A percentile compares a stretch with the other conserved stretches of the same genome.
Conservation (phyloP, 2,797 vertebrate genomes). For the Vipera ursinii region DNA sequence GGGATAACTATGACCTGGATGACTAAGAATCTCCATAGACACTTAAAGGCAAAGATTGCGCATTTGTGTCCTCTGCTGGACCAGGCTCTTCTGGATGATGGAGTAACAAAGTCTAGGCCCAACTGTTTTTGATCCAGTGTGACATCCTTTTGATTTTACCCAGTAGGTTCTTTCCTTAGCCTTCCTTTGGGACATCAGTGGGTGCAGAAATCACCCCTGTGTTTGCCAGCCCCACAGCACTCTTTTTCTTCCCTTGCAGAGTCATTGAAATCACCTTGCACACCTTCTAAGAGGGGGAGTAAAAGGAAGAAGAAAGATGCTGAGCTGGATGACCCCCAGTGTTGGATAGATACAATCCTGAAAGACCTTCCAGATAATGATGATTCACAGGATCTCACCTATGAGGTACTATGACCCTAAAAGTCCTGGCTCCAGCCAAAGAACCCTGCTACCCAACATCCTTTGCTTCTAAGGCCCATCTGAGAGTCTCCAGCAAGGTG, state of each 20-base stretch:
- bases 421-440: background rate
- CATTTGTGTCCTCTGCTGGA: background rate
- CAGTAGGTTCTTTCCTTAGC: background rate
- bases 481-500: background rate
- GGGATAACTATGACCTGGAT: no score
- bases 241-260: conserved; percentile 64
- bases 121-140: background rate
- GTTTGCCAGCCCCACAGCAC: background rate
- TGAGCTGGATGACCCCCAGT: conserved; percentile 68
- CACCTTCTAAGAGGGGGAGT: conserved; percentile 75
- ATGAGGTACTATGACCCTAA: conserved; percentile 68
- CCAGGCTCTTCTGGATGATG: background rate
- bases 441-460: background rate
- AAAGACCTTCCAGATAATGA: conserved; percentile 73
- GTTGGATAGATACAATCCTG: conserved; percentile 74
- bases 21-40: no score
- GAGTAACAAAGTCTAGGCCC: background rate
- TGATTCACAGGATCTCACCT: conserved; percentile 69
- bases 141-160: background rate
- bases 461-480: background rate
- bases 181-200: background rate
- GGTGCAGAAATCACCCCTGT: background rate
- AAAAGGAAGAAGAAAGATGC: conserved; percentile 82
- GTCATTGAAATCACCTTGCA: conserved; percentile 65
- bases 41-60: background rate